A percentile compares a stretch with the other conserved stretches of the same genome.
These are phyloP conservation scores for Jacana jacana DNA, from an alignment of 2,113 vertebrate genomes.

Conservation along the genomic window DNA sequence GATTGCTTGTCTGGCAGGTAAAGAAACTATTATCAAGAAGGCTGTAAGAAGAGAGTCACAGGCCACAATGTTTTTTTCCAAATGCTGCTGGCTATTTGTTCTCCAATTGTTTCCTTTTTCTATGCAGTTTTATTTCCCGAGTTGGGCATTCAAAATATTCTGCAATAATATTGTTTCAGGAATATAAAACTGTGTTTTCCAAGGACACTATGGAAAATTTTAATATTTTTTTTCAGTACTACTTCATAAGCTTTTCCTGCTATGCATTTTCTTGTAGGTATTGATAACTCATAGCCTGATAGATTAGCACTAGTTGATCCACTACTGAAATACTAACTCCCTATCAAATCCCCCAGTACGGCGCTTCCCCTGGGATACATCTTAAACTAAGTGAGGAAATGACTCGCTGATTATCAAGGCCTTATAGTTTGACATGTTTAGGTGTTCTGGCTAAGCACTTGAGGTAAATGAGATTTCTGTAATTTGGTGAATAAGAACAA, in stretches of 20 bases:
- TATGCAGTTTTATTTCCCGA: background rate
- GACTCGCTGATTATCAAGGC: background rate
- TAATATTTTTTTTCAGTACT: background rate
- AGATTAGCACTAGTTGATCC: background rate
- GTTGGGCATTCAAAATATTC: background rate
- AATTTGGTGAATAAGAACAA: background rate
- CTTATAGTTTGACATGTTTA: background rate
- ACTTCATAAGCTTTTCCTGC: background rate
- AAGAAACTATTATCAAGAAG: background rate
- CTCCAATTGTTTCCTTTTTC: background rate
- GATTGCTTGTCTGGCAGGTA: background rate
- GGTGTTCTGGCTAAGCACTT: background rate
- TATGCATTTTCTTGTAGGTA: background rate
- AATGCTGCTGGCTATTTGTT: background rate
- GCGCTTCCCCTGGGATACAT: background rate
- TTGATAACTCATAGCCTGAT: background rate
- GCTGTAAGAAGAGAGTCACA: background rate
- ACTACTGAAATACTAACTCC: background rate
- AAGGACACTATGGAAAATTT: background rate
- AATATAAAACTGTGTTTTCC: background rate
- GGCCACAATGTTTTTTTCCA: background rate
- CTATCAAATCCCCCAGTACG: background rate
- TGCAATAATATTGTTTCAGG: background rate
- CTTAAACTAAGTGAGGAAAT: background rate
- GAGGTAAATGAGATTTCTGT: background rate